Base-by-base conservation (phyloP, 2,113 vertebrate genomes). In the Cariama cristata region DNA sequence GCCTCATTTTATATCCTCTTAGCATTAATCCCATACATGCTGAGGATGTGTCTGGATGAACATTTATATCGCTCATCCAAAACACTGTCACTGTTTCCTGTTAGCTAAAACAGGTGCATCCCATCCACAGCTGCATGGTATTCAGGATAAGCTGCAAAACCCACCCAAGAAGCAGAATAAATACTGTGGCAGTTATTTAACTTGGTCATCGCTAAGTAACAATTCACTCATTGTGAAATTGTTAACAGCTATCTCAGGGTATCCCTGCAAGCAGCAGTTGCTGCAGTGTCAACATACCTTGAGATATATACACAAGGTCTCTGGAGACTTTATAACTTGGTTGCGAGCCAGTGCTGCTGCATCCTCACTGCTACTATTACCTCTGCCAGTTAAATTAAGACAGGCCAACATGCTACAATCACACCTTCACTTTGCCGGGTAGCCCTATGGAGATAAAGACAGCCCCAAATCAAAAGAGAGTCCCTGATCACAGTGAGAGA, bases 371-470 rank as follows among this genome's bases (percentile, higher is more conserved):
- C 69, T 93, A 23, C 52, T 75, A 24, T 67, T 91, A 77, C 86
- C 63, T 83, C 79, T 89, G 67, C 55, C 27, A 5, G n/a, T 86
- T 94, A 95, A 88, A 91, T 89, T 81, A 87, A 89, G 91, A 77
- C 38, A 84, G 40, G 60, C 18, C 52, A 94, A 91, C 60, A 55
- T 2, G 32, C 42, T 87, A n/a, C 68, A 93, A 74, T 87, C 73
- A 84, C 67, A 74, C 68, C 47, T 93, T 82, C 64, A 52, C 79
- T 93, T 93, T 81, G 52, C n/a, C 0, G 1, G 14, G 47, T 18
- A 91, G 83, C 84, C 83, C 91, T 77, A 66, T 14, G 55, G 86
- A 89, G 89, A 91, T 50, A 96, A 96, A 93, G 55, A 95, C 68
- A 94, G 79, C 27, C 45, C 38, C 62, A 72, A 90, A 73, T 30